Conservation (phyloP, 2,113 vertebrate species). For the Gadus chalcogrammus region DNA sequence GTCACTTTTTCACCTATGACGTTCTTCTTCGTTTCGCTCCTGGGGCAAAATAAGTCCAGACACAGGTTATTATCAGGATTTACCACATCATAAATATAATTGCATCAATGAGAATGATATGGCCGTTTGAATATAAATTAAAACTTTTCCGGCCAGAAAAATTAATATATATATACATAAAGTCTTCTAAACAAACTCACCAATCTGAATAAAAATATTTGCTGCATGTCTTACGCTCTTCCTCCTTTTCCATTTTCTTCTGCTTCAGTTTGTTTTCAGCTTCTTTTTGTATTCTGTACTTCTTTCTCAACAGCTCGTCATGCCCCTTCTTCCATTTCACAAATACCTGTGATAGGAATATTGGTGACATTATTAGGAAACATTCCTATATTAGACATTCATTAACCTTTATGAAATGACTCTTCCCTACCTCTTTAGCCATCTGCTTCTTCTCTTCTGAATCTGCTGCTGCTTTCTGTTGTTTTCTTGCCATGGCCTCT, state of each 20-base stretch:
- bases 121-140: no score
- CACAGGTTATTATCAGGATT: no score
- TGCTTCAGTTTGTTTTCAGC: conserved; percentile 72
- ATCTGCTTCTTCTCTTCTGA: conserved; percentile 72
- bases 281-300: conserved; percentile 73
- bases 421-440: conserved; percentile 71
- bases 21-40: conserved; percentile 82
- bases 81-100: no score
- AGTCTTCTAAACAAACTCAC: conserved; percentile 60
- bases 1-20: conserved; percentile 73
- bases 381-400: background rate
- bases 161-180: no score
- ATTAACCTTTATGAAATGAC: background rate
- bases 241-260: conserved; percentile 72
- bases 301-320: conserved; percentile 73
- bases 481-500: conserved; percentile 65
- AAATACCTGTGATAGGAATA: conserved; percentile 76
- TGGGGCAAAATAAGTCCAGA: conserved; percentile 35
- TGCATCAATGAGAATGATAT: no score
- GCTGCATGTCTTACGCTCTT: conserved; percentile 76
- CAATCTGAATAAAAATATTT: conserved; percentile 80
- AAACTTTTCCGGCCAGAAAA: no score
- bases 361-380: background rate
- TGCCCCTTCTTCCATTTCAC: conserved; percentile 88
- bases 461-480: conserved; percentile 70